These are phyloP conservation scores for Gallinago nigripennis DNA, from an alignment of 2,797 vertebrate genomes.

Conservation along the genomic window DNA sequence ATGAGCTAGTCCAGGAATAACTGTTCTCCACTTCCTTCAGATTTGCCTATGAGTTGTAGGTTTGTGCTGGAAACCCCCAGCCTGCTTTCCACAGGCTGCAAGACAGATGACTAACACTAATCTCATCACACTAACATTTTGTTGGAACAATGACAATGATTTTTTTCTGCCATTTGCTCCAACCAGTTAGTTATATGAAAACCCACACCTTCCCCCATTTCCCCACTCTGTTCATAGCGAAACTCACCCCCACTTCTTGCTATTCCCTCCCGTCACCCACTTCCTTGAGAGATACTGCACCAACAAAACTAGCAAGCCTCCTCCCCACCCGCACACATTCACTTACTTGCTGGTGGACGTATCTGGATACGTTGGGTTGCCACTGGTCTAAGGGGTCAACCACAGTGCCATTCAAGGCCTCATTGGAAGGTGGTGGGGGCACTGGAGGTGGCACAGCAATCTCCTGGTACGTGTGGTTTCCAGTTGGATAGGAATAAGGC, in stretches of 20 bases:
- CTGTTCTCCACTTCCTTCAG: not conserved
- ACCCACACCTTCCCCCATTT: not conserved
- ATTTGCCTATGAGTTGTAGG: conserved; percentile 29
- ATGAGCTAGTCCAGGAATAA: not conserved
- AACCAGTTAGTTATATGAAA: not conserved
- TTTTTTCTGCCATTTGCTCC: not conserved
- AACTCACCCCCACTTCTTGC: not conserved
- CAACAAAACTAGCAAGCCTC: not conserved
- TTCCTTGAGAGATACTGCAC: not conserved
- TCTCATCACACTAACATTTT: conserved; percentile 18
- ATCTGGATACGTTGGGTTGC: conserved; percentile 76
- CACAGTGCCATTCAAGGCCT: conserved; percentile 91
- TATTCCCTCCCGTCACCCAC: not conserved
- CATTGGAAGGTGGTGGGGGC: conserved; percentile 87
- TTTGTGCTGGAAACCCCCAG: conserved; percentile 40
- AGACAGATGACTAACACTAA: conserved; percentile 66
- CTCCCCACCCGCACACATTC: not conserved
- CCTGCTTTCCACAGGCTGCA: not conserved
- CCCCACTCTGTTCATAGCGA: not conserved
- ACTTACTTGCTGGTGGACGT: conserved; percentile 87
- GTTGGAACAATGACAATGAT: not conserved
- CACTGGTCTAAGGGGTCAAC: conserved; percentile 82
- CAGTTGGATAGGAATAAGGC: conserved; percentile 92
- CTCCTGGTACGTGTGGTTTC: conserved; percentile 89
- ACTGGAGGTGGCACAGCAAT: conserved; percentile 87